Evolutionary conservation across 2,113 vertebrate species (phyloP).

Genomic region (Pseudorhombus dupliciocellatus): DNA sequence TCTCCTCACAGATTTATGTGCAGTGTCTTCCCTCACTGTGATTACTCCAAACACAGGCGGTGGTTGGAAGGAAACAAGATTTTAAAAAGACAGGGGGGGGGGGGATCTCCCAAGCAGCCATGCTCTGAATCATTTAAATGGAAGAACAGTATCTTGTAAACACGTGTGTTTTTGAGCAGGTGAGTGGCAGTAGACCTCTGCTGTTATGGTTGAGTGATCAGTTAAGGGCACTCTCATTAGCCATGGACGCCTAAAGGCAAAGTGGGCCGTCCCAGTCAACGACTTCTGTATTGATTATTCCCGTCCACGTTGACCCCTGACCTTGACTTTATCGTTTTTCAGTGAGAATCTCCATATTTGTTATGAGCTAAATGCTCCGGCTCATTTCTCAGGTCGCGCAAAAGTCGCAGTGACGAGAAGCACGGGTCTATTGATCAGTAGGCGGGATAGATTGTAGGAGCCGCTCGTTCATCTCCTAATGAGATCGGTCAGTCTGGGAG

Average conservation of each 20-base stretch:
- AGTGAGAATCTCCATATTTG: not conserved
- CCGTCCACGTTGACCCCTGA: slow-evolving; percentile 48
- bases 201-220: slow-evolving; percentile 20
- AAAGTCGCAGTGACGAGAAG: slow-evolving; percentile 25
- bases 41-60: slow-evolving; percentile 10
- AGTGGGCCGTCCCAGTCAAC: slow-evolving; percentile 15
- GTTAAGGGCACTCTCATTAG: slow-evolving; percentile 31
- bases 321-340: slow-evolving; percentile 38
- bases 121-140: slow-evolving; percentile 15
- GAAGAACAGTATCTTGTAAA: not conserved
- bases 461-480: slow-evolving; percentile 25
- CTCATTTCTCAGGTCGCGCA: slow-evolving; percentile 28
- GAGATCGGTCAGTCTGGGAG: slow-evolving; percentile 28
- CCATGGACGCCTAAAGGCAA: slow-evolving; percentile 9
- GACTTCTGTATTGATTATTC: slow-evolving; percentile 37
- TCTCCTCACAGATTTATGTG: slow-evolving; percentile 11
- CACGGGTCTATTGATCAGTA: slow-evolving; percentile 28
- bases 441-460: not conserved
- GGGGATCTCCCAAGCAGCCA: slow-evolving; percentile 1
- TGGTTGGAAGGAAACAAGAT: not conserved
- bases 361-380: slow-evolving; percentile 21
- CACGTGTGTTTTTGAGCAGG: slow-evolving; percentile 3
- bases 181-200: slow-evolving; percentile 2
- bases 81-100: not conserved
- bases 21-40: slow-evolving; percentile 16